Conservation (phyloP, 2,113 vertebrate genomes). For the Gobiocypris rarus region DNA sequence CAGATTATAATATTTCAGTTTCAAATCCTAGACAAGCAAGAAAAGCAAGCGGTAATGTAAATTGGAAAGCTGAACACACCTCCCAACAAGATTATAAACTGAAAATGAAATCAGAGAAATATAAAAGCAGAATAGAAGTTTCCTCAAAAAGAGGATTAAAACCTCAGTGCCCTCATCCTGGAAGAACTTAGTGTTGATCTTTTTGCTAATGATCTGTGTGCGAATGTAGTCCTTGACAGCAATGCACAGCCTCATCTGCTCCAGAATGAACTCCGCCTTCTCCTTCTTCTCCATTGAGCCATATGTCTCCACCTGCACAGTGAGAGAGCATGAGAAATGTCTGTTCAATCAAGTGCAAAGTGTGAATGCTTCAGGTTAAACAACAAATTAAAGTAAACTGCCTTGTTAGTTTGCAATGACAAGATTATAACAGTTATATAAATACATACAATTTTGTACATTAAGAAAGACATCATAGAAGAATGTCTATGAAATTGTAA, state of each 20-base stretch:
- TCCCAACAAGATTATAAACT: neutral
- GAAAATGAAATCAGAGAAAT: neutral
- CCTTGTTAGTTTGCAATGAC: neutral
- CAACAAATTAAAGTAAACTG: neutral
- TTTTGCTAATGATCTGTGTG: conserved; percentile 99
- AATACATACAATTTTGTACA: neutral
- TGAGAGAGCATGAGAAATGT: conserved; percentile 28
- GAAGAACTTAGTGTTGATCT: conserved; percentile 99
- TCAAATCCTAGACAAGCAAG: conserved; percentile 81
- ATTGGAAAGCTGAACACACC: neutral
- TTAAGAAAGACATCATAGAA: neutral
- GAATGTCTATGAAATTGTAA: neutral
- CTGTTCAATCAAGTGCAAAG: neutral
- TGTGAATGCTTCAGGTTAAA: neutral
- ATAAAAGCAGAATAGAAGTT: neutral
- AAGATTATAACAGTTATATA: neutral
- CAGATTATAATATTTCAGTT: conserved; percentile 98
- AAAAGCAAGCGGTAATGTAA: conserved; percentile 28
- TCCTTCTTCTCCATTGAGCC: conserved; percentile 99
- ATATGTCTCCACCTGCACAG: conserved; percentile 92
- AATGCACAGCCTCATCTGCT: conserved; percentile 98
- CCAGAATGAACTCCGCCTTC: conserved; percentile 96
- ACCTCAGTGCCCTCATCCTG: conserved; percentile 95
- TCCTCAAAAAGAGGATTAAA: conserved; percentile 45
- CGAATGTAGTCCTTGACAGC: conserved; percentile 98